These are phyloP conservation scores for Propithecus deckenii DNA, from an alignment of 2,797 vertebrate genomes.

Conservation along the genomic window DNA sequence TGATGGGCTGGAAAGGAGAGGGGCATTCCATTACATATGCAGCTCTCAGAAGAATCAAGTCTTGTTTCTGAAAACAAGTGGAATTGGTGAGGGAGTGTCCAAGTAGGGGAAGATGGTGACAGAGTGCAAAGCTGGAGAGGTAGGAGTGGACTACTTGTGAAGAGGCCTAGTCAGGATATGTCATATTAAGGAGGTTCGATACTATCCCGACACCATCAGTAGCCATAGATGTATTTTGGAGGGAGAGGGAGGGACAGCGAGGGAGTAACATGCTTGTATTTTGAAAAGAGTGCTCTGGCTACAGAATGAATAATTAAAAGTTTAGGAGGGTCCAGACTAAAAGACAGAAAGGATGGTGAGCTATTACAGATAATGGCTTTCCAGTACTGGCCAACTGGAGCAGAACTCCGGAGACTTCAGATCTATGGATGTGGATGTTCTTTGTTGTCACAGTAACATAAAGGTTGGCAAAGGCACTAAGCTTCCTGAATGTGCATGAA, in stretches of 20 bases:
- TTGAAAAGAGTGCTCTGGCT: background rate
- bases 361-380: background rate
- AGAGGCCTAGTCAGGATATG: rapidly evolving
- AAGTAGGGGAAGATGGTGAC: background rate
- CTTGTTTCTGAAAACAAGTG: background rate
- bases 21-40: background rate
- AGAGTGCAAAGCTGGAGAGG: background rate
- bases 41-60: background rate
- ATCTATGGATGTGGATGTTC: background rate
- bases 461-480: background rate
- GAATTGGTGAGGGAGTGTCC: background rate
- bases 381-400: background rate
- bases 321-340: background rate
- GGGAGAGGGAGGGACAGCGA: background rate
- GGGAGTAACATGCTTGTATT: background rate
- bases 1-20: background rate
- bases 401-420: background rate
- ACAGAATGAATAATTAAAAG: background rate
- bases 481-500: background rate
- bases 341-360: background rate
- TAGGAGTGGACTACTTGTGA: no score
- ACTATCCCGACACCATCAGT: no score
- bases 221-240: background rate
- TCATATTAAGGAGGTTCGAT: no score
- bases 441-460: background rate